phyloP scores from a whole-genome alignment of 2,888 invertebrate species.

The Drymonia ruficornis region DNA sequence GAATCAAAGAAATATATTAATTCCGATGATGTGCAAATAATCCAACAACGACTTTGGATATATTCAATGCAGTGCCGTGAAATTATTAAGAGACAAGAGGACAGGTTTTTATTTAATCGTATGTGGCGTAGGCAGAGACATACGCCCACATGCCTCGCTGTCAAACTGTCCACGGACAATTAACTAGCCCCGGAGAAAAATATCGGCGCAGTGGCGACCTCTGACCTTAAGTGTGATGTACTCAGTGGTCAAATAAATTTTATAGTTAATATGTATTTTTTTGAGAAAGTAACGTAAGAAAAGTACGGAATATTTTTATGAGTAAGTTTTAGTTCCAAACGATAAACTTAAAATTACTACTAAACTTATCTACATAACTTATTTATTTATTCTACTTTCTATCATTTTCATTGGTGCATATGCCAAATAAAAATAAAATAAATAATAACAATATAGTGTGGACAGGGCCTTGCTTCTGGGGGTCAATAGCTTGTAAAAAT shows the following conservation, averaged over 20 bases:
- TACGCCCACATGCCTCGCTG: constrained; percentile 41
- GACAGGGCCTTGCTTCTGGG: background rate
- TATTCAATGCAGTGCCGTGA: background rate
- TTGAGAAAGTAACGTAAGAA: no score
- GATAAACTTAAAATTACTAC: no score
- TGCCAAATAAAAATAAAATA: no score
- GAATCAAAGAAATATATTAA: no score
- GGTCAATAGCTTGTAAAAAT: constrained; percentile 4
- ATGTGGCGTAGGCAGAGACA: constrained; percentile 31
- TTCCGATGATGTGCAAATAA: no score
- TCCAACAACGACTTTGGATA: no score
- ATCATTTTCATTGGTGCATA: no score
- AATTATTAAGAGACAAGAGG: constrained; percentile 7
- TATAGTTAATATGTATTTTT: no score
- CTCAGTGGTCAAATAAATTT: background rate
- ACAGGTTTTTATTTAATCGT: constrained; percentile 12
- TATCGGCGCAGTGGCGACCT: constrained; percentile 47
- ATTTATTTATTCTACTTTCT: no score
- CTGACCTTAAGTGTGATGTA: constrained; percentile 41
- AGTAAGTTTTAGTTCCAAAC: no score
- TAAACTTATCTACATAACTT: no score
- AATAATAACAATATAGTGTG: constrained; percentile 2
- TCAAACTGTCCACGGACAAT: constrained; percentile 52
- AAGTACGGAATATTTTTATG: no score
- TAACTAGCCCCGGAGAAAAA: constrained; percentile 48